Conservation (phyloP, 2,113 vertebrate genomes). For the Ibidorhyncha struthersii region DNA sequence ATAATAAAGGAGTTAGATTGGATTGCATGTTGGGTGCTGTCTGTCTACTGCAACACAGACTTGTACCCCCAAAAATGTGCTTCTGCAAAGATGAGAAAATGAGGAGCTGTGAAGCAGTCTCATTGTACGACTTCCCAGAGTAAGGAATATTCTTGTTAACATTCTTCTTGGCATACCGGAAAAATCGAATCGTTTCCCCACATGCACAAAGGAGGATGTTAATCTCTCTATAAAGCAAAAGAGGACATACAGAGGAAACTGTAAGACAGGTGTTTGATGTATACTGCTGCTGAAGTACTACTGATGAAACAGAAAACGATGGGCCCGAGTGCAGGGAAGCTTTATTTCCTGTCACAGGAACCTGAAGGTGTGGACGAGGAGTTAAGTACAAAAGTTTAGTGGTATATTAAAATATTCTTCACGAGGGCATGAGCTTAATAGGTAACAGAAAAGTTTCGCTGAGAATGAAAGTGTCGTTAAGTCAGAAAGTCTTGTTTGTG, state of each 20-base stretch:
- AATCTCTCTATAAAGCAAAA: neutral
- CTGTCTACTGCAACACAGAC: neutral
- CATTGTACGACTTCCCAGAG: neutral
- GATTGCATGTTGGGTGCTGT: neutral
- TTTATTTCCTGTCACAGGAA: neutral
- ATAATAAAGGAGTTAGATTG: neutral
- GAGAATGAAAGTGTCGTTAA: neutral
- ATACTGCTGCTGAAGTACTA: neutral
- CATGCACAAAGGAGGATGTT: neutral
- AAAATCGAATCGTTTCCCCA: neutral
- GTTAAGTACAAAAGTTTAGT: neutral
- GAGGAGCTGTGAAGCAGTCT: neutral
- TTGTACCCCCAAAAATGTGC: neutral
- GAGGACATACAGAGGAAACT: neutral
- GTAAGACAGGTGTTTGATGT: neutral
- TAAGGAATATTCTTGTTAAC: neutral
- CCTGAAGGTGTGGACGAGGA: neutral
- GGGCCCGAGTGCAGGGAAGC: neutral
- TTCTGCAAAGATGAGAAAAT: neutral
- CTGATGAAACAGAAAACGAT: neutral
- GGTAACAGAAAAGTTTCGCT: neutral
- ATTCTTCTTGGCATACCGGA: neutral
- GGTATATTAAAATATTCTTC: neutral
- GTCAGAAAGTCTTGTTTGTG: neutral
- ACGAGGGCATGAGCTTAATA: neutral